phyloP scores from a whole-genome alignment of 2,113 vertebrate genomes.

The Odontesthes bonariensis region DNA sequence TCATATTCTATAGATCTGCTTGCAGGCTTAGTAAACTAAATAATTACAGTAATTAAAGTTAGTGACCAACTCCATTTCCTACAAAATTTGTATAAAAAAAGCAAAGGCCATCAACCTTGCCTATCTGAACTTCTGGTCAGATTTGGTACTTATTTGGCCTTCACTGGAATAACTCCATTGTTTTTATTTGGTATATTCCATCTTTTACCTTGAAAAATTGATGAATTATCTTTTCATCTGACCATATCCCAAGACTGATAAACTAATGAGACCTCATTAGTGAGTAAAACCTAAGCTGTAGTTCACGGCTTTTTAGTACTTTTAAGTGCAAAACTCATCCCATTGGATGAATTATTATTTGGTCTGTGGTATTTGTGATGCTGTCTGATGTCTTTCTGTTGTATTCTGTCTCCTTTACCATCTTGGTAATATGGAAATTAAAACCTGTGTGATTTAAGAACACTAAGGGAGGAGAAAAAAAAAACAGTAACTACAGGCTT shows the following conservation, averaged over 20 bases:
- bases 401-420: too few relatives aligned
- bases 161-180: not conserved
- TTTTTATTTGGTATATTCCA: not conserved
- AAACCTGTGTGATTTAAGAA: too few relatives aligned
- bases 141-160: not conserved
- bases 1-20: not conserved
- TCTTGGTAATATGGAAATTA: too few relatives aligned
- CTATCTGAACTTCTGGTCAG: not conserved
- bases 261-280: too few relatives aligned
- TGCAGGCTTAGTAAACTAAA: not conserved
- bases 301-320: not conserved
- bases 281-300: too few relatives aligned
- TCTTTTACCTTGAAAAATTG: too few relatives aligned
- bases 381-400: too few relatives aligned
- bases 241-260: too few relatives aligned
- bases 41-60: constrained; percentile 1
- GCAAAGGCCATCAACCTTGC: not conserved
- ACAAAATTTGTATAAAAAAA: not conserved
- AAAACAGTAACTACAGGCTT: not conserved
- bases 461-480: too few relatives aligned
- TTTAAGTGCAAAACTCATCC: not conserved
- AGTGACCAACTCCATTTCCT: not conserved
- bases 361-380: too few relatives aligned
- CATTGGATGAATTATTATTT: not conserved
- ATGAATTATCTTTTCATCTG: too few relatives aligned